Base-by-base conservation (phyloP, 2,888 invertebrate species). In the Ypsolopha sequella region DNA sequence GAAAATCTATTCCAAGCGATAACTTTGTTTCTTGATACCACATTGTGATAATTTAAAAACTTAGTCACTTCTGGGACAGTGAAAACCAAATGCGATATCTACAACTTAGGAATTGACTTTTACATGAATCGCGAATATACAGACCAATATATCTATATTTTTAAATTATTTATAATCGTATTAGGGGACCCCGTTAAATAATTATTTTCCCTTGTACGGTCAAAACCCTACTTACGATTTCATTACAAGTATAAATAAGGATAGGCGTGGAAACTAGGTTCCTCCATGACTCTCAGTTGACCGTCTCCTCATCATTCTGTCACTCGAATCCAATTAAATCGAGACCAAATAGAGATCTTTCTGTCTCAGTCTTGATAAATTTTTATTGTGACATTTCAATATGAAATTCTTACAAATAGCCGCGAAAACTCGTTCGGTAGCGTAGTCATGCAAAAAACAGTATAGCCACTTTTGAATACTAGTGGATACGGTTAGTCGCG, bases 231-330 rank as follows among this genome's bases (percentile, higher is more conserved):
- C 24, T 24, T 24, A 4, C 24, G 24, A 24, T 24, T 24, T 24
- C 4, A 24, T 24, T 24, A 4, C 24, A 24, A 24, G 24, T 24
- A 24, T 24, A 24, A 24, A 24, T 24, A 24, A 24, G 24, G 24
- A 24, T 24, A 66, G 60, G 65, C 64, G 61, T 66, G 68, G 67
- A 63, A 76, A 73, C 69, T 62, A 60, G 74, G 73, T 71, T 67
- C 51, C 10, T 38, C 13, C 45, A 36, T 10, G 33, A 39, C 46
- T 51, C 51, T 38, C 51, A 51, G 33, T 39, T 6, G 9, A 24
- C 24, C 9, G 45, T n/a, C 24, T 34, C 33, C 45, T 69, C 65
- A 69, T 66, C 65, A 59, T 63, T 66, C 67, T 61, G 65, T 65
- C 51, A 52, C 45, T 34, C 41, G 50, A 49, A 49, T 56, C 45